Percentiles rank a stretch among this genome's conserved stretches.
These are phyloP conservation scores for Drosophila obscura DNA, from an alignment of 1,140 invertebrate species.

Conservation along the genomic window DNA sequence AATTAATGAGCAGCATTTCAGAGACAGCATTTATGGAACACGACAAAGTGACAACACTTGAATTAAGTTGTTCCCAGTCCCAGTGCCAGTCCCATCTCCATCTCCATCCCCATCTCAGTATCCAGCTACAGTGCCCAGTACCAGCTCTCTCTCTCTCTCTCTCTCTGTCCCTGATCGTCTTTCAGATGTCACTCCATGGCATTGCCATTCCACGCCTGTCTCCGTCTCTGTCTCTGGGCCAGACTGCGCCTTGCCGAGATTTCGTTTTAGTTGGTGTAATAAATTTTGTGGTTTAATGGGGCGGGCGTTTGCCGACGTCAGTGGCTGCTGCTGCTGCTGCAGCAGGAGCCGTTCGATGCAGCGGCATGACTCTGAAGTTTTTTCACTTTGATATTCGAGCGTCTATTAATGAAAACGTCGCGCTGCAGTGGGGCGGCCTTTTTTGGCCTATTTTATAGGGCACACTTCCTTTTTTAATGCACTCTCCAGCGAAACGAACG, in stretches of 20 bases:
- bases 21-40: slow-evolving; percentile 68
- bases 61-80: slow-evolving; percentile 71
- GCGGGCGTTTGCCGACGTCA: slow-evolving; percentile 66
- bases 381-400: slow-evolving; percentile 79
- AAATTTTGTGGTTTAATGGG: slow-evolving; percentile 83
- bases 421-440: slow-evolving; percentile 45
- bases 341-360: slow-evolving; percentile 8
- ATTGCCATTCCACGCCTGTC: slow-evolving; percentile 35
- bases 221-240: slow-evolving; percentile 12
- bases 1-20: slow-evolving; percentile 81
- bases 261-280: slow-evolving; percentile 80
- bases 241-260: slow-evolving; percentile 61
- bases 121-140: no score
- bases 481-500: slow-evolving; percentile 24
- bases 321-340: not conserved
- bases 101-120: not conserved
- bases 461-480: slow-evolving; percentile 76
- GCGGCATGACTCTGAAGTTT: slow-evolving; percentile 77
- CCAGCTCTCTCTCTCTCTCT: not conserved
- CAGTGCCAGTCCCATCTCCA: not conserved
- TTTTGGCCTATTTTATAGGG: slow-evolving; percentile 76
- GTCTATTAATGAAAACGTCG: slow-evolving; percentile 78
- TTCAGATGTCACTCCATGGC: slow-evolving; percentile 56
- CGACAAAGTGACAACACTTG: slow-evolving; percentile 81
- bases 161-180: slow-evolving; percentile 34